Evolutionary conservation across 2,797 vertebrate species (phyloP).

Genomic region (Crypturellus tataupa): DNA sequence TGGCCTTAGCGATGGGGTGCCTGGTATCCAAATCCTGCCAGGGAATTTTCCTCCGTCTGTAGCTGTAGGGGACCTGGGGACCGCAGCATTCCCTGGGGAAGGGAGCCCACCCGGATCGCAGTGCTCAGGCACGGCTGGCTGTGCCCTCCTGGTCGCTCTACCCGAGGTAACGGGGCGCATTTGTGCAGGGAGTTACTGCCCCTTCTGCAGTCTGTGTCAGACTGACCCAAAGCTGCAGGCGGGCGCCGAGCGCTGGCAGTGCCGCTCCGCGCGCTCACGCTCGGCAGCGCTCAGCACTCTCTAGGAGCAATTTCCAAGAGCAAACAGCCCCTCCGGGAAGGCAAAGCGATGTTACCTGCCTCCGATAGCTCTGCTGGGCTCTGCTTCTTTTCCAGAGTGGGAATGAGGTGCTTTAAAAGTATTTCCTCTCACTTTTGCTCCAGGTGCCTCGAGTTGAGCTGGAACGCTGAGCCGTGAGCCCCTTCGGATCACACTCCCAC

Average conservation of each 20-base stretch:
- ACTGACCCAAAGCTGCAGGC: neutral
- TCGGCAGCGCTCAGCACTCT: fast-evolving
- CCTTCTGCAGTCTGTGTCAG: neutral
- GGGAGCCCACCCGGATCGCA: no score
- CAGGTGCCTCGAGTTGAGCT: neutral
- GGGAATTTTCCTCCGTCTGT: neutral
- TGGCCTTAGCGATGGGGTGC: fast-evolving
- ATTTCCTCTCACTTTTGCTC: neutral
- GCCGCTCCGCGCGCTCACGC: neutral
- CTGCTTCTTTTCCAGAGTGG: neutral
- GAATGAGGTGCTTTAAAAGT: neutral
- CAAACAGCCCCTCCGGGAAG: neutral
- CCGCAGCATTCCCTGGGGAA: no score
- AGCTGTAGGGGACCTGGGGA: neutral
- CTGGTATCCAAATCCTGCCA: fast-evolving
- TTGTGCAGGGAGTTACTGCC: neutral
- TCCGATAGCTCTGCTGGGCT: no score
- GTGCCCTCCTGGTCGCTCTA: fast-evolving
- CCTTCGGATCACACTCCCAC: neutral
- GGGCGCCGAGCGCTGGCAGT: neutral
- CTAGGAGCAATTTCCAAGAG: fast-evolving
- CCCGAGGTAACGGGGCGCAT: fast-evolving
- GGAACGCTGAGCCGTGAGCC: neutral
- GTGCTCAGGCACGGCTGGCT: fast-evolving
- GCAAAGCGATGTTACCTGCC: fast-evolving